Evolutionary conservation across 23 tunicate genomes (phyloP).

Genomic region (Ciona savignyi): DNA sequence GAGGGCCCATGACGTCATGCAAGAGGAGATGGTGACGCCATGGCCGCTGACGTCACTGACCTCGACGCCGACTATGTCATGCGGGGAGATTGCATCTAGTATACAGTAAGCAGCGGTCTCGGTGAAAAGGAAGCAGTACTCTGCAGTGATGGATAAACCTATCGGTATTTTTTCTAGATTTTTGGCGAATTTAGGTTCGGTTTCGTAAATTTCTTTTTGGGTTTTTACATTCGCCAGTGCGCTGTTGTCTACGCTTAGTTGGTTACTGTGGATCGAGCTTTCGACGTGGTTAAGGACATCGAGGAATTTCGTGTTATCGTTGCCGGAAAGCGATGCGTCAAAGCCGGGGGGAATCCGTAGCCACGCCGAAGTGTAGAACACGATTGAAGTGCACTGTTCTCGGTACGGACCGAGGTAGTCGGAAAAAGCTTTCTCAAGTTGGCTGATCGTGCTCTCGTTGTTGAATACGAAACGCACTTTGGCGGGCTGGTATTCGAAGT

Average conservation of each 20-base stretch:
- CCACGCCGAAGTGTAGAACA: background rate
- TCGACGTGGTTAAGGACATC: background rate
- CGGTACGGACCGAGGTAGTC: slow-evolving; percentile 1
- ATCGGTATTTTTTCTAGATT: background rate
- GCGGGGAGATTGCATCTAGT: background rate
- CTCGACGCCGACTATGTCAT: background rate
- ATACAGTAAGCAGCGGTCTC: background rate
- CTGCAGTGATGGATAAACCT: background rate
- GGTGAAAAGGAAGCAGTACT: background rate
- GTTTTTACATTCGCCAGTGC: too few relatives aligned
- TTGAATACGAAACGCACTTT: background rate
- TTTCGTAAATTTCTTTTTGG: background rate
- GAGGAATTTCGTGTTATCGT: background rate
- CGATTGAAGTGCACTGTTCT: background rate
- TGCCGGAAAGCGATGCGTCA: background rate
- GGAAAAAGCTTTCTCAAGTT: background rate
- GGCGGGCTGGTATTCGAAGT: background rate
- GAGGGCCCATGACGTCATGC: background rate
- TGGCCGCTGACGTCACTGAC: background rate
- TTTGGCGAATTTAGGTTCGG: background rate
- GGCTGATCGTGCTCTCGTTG: background rate
- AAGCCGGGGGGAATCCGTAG: background rate
- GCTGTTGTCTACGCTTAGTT: background rate
- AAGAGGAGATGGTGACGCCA: background rate
- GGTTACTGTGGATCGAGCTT: background rate